These are phyloP conservation scores for Carettochelys insculpta DNA, from an alignment of 2,113 vertebrate species.

Conservation along the genomic window DNA sequence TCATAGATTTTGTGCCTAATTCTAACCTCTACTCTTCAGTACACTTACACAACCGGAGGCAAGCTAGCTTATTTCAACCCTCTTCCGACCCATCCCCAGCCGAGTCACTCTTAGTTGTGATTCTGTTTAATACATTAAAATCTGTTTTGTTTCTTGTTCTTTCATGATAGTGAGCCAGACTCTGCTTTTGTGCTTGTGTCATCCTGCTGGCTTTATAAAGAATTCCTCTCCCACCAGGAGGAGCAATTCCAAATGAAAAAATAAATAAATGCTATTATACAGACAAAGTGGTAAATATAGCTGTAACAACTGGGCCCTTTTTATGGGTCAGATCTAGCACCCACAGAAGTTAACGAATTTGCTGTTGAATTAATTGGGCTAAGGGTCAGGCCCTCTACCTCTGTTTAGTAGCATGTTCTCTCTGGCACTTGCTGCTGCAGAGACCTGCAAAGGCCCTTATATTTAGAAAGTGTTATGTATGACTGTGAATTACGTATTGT, in stretches of 20 bases:
- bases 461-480: not conserved
- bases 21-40: not conserved
- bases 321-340: not conserved
- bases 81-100: too few relatives aligned
- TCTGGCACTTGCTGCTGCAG: not conserved
- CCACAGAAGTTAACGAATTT: not conserved
- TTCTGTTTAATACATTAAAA: too few relatives aligned
- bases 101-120: too few relatives aligned
- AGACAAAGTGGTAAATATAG: not conserved
- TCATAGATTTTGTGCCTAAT: not conserved
- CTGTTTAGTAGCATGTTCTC: not conserved
- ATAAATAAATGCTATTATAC: too few relatives aligned
- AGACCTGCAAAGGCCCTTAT: not conserved
- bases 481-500: conserved; percentile 16
- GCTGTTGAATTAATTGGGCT: not conserved
- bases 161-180: not conserved
- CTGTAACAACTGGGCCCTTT: not conserved
- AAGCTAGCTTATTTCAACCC: too few relatives aligned
- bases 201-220: not conserved
- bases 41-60: too few relatives aligned
- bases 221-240: not conserved
- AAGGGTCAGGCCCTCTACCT: not conserved
- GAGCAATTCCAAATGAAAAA: not conserved
- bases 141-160: not conserved
- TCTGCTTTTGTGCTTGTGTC: not conserved